Conservation (phyloP, 2,113 vertebrate species). For the Channa maculata region DNA sequence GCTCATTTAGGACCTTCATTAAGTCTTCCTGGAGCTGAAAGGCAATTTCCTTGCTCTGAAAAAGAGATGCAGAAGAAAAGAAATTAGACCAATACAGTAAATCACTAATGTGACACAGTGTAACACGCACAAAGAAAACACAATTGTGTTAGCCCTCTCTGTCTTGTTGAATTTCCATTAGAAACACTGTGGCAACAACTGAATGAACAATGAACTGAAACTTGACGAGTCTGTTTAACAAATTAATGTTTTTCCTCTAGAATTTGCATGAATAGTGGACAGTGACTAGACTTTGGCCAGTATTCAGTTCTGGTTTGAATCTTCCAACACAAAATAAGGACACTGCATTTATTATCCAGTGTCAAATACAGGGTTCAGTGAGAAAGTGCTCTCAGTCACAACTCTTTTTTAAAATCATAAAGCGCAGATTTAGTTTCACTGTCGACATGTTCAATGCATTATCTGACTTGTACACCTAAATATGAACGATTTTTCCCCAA, state of each 20-base stretch:
- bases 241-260: not conserved
- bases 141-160: not conserved
- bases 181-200: not conserved
- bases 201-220: too few relatives aligned
- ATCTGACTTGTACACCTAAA: conserved; percentile 30
- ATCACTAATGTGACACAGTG: conserved; percentile 4
- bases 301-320: not conserved
- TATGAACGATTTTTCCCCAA: conserved; percentile 54
- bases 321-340: not conserved
- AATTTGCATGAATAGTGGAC: not conserved
- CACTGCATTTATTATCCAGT: conserved; percentile 20
- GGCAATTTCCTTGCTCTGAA: conserved; percentile 97
- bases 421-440: conserved; percentile 59
- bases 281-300: conserved; percentile 2
- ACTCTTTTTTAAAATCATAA: conserved; percentile 28
- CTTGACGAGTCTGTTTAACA: not conserved
- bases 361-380: conserved; percentile 21
- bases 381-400: conserved; percentile 36
- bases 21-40: conserved; percentile 98
- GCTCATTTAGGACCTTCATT: conserved; percentile 99
- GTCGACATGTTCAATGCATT: conserved; percentile 70
- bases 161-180: not conserved
- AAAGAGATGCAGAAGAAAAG: conserved; percentile 60
- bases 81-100: conserved; percentile 30
- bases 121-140: not conserved